A percentile compares a stretch with the other conserved stretches of the same genome.
These are phyloP conservation scores for Trissolcus brochymenae DNA, from an alignment of 2,888 invertebrate species.

Conservation along the genomic window DNA sequence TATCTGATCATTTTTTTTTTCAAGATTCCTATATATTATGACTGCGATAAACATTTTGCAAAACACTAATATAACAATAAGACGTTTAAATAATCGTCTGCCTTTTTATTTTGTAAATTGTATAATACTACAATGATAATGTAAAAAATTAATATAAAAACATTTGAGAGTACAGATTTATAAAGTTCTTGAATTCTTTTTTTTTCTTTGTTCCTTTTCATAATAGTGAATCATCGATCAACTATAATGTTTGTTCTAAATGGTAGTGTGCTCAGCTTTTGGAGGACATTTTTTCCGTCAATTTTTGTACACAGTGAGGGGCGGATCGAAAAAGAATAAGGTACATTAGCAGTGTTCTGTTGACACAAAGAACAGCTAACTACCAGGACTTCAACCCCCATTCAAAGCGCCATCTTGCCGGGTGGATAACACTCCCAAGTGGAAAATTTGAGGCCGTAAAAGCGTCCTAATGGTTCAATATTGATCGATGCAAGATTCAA, in stretches of 20 bases:
- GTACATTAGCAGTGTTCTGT: constrained; percentile 74
- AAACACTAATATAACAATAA: too few relatives aligned
- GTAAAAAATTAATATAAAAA: too few relatives aligned
- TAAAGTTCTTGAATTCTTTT: background rate
- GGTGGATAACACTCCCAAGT: constrained; percentile 31
- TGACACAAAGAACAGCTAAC: constrained; percentile 69
- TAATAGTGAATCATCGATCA: background rate
- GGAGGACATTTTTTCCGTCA: background rate
- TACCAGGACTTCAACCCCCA: constrained; percentile 66
- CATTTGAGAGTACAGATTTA: background rate
- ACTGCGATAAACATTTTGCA: too few relatives aligned
- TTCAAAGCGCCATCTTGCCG: constrained; percentile 30
- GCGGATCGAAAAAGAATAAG: constrained; percentile 47
- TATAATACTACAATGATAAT: too few relatives aligned
- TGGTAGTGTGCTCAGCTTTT: constrained; percentile 1
- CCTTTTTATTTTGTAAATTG: too few relatives aligned
- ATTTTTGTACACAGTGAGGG: constrained; percentile 1
- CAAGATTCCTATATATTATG: too few relatives aligned
- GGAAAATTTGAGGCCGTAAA: constrained; percentile 36
- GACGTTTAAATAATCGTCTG: too few relatives aligned
- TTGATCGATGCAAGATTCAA: too few relatives aligned
- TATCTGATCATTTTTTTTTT: constrained; percentile 3
- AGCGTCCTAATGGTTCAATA: constrained; percentile 16
- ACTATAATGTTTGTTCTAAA: constrained; percentile 1
- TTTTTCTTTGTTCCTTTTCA: background rate